Conservation (phyloP, 2,888 invertebrate species). For the Anticlea derivata region DNA sequence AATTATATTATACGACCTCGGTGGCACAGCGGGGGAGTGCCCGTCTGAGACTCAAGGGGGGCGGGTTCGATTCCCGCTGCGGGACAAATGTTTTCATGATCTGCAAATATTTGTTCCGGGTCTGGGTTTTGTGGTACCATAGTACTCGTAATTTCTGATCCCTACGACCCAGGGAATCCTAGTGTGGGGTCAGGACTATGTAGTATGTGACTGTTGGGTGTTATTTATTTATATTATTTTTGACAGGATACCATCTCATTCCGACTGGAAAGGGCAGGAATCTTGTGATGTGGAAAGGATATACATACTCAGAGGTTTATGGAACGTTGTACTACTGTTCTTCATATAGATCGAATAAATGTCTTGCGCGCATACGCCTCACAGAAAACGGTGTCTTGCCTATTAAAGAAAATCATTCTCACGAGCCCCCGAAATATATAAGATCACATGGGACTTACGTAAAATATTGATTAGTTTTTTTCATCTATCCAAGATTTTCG, state of each 20-base stretch:
- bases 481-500: no score
- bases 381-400: neutral
- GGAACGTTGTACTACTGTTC: slow-evolving; percentile 1
- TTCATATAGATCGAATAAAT: neutral
- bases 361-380: neutral
- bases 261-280: slow-evolving; percentile 11
- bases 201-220: no score
- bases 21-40: no score
- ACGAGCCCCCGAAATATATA: neutral
- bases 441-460: neutral
- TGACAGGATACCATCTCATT: slow-evolving; percentile 3
- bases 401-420: neutral
- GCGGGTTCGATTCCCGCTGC: no score
- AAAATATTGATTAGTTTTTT: neutral
- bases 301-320: neutral
- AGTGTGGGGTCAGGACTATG: no score
- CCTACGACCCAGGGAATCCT: no score
- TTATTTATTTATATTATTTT: neutral
- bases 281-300: slow-evolving; percentile 34
- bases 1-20: no score
- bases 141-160: no score
- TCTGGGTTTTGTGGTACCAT: no score
- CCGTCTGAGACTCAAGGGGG: no score
- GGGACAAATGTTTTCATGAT: no score
- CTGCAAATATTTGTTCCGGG: no score